phyloP scores from a whole-genome alignment of 2,797 vertebrate species.

The Enteromius anoplus region DNA sequence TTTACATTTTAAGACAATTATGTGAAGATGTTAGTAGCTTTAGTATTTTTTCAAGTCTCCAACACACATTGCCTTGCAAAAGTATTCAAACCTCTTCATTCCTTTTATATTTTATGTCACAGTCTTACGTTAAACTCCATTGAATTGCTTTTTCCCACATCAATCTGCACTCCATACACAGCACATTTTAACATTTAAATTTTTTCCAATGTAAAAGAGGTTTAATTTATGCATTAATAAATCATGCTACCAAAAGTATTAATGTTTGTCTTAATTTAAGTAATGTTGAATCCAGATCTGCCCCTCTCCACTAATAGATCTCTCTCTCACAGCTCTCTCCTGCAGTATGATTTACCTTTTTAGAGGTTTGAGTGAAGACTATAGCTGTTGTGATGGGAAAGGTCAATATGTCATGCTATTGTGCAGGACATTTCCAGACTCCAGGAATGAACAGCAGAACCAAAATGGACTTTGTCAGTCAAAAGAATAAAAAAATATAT shows the following conservation, averaged over 20 bases:
- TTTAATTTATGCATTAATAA: neutral
- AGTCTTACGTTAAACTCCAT: too few relatives aligned
- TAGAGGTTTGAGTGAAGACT: slow-evolving; percentile 12
- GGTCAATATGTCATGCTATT: slow-evolving; percentile 48
- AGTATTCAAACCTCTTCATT: too few relatives aligned
- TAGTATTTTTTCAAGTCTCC: too few relatives aligned
- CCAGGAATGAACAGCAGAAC: slow-evolving; percentile 17
- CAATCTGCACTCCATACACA: too few relatives aligned
- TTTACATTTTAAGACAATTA: neutral
- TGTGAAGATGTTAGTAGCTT: neutral
- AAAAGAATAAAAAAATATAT: neutral
- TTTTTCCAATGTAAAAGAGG: neutral
- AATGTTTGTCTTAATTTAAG: neutral
- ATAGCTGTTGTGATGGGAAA: slow-evolving; percentile 35
- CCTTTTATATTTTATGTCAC: too few relatives aligned
- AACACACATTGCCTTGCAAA: too few relatives aligned
- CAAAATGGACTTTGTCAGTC: slow-evolving; percentile 33
- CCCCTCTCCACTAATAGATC: neutral
- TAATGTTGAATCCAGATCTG: neutral
- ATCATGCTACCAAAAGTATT: neutral
- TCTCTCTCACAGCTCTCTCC: slow-evolving; percentile 12
- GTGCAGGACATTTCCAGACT: slow-evolving; percentile 36
- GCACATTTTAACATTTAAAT: neutral
- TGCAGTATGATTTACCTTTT: slow-evolving; percentile 21
- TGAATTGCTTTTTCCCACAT: too few relatives aligned